Evolutionary conservation across 2,797 vertebrate species (phyloP), one percentile per base, ranked within the genome.

Genomic region (Mormyrus hasselquistii): DNA sequence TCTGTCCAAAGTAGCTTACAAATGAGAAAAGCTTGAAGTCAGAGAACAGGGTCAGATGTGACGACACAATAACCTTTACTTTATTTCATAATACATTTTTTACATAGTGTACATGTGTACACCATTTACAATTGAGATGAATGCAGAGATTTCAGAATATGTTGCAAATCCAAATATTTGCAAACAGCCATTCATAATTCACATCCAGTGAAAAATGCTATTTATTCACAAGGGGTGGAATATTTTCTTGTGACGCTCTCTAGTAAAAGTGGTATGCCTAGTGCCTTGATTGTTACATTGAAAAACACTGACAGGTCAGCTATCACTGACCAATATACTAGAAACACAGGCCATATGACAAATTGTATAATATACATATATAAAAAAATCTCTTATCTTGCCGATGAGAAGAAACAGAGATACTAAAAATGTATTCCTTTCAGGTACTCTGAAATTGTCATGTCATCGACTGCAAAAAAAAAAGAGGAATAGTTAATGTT

Each of bases 381-480:
- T 90, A 94, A 38, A 3, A 59, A 62, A 62, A 62, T 95, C 44
- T 9, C n/a, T 53, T 57, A 69, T 86, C 57, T 95, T 95, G 94
- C 90, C 92, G 92, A 91, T 82, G 92, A 92, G 94, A 91, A 93
- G 91, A 94, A 92, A 79, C 34, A 19, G 92, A 96, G 95, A 96
- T 95, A 96, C 96, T 95, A 94, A 87, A 93, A 79, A 3, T 52
- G 3, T 92, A 92, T 91, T 95, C 93, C 93, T 93, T 92, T 91
- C 93, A 92, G 92, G 29, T 92, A 93, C 92, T 93, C 92, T 92
- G 93, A 92, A 93, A 95, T 95, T 96, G 95, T 96, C 95, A 94
- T 92, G 94, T 94, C 91, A 88, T 94, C 92, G 92, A 84, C 50
- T 94, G 92, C 73, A 79, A 79, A 41, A 79, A 41, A 79, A 79